phyloP scores from a whole-genome alignment of 2,113 vertebrate species.

The Crypturellus undulatus region DNA sequence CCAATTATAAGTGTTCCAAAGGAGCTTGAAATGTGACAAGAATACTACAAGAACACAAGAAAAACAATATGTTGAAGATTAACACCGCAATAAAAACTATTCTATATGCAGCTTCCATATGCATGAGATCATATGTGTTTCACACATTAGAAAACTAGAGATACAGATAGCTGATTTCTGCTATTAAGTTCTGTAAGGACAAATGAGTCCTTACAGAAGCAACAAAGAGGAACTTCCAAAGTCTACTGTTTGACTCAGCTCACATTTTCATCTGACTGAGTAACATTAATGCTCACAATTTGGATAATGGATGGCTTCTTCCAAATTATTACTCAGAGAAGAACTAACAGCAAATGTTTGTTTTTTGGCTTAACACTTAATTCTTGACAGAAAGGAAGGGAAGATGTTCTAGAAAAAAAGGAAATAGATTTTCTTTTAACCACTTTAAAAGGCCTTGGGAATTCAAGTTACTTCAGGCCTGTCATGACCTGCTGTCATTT shows the following conservation, averaged over 20 bases:
- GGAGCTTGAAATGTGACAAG: constrained; percentile 85
- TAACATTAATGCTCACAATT: neutral
- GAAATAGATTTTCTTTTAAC: neutral
- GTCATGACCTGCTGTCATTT: neutral
- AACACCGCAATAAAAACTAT: neutral
- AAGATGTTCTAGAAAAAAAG: neutral
- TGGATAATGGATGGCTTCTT: neutral
- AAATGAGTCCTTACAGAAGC: neutral
- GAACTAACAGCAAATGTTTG: neutral
- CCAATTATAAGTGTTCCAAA: constrained; percentile 65
- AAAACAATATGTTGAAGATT: neutral
- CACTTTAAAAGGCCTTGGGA: neutral
- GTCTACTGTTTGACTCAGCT: neutral
- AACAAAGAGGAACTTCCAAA: neutral
- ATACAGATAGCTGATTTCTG: neutral
- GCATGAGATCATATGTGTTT: neutral
- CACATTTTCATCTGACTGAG: neutral
- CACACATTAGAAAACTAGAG: neutral
- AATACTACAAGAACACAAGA: constrained; percentile 83
- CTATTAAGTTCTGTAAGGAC: neutral
- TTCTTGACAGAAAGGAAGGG: neutral
- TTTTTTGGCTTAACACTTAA: neutral
- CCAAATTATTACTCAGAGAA: neutral
- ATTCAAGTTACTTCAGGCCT: neutral
- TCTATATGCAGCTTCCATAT: neutral